These are phyloP conservation scores for Alfaro cultratus DNA, from an alignment of 2,797 vertebrate genomes.

Conservation along the genomic window DNA sequence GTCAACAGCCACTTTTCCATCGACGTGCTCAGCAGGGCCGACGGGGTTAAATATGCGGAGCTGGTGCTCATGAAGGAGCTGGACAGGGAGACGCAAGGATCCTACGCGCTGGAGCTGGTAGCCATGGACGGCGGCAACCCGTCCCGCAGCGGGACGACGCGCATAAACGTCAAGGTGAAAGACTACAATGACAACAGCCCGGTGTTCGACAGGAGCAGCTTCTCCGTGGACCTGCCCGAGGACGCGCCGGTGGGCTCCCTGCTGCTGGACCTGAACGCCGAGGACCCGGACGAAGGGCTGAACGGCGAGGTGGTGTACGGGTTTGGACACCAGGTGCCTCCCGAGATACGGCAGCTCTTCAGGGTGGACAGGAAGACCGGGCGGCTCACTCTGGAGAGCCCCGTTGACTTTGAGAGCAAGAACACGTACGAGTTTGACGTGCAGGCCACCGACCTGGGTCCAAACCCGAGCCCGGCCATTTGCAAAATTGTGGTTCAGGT, in stretches of 20 bases:
- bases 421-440: slow-evolving; percentile 94
- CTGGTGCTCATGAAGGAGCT: slow-evolving; percentile 93
- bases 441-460: slow-evolving; percentile 87
- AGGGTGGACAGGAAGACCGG: slow-evolving; percentile 88
- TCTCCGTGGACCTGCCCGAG: slow-evolving; percentile 89
- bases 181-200: slow-evolving; percentile 97
- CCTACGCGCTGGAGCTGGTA: slow-evolving; percentile 89
- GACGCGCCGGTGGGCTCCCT: slow-evolving; percentile 89
- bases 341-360: slow-evolving; percentile 88
- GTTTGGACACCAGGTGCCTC: slow-evolving; percentile 85
- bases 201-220: slow-evolving; percentile 85
- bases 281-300: slow-evolving; percentile 90
- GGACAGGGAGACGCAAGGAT: slow-evolving; percentile 90
- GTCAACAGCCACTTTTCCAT: slow-evolving; percentile 92
- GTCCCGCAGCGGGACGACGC: slow-evolving; percentile 86
- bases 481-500: slow-evolving; percentile 92
- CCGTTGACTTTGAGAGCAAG: slow-evolving; percentile 92
- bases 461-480: slow-evolving; percentile 85
- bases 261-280: slow-evolving; percentile 87
- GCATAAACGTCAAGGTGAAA: slow-evolving; percentile 90
- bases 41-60: slow-evolving; percentile 94
- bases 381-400: slow-evolving; percentile 86
- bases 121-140: slow-evolving; percentile 93
- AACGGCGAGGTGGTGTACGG: slow-evolving; percentile 92
- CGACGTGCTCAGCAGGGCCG: slow-evolving; percentile 91